Evolutionary conservation across 2,888 invertebrate species (phyloP).

Genomic region (Sphaerophoria taeniata): DNA sequence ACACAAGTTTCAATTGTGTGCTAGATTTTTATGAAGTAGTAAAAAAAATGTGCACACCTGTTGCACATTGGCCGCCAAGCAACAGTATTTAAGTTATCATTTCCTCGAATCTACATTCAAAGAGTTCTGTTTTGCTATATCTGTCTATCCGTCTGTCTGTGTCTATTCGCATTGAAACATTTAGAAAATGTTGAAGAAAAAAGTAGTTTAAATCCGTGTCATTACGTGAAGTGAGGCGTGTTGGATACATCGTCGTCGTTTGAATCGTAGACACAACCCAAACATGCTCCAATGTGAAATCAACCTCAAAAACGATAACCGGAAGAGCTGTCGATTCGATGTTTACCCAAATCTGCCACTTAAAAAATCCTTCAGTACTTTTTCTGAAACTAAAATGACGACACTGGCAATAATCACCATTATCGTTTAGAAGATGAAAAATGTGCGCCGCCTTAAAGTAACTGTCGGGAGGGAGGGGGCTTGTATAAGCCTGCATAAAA

Average conservation of each 20-base stretch:
- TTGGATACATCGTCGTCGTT: background rate
- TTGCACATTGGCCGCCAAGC: constrained; percentile 50
- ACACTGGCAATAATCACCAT: constrained; percentile 3
- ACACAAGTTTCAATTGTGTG: constrained; percentile 20
- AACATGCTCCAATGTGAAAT: constrained; percentile 62
- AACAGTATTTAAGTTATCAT: constrained; percentile 57
- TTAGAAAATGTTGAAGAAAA: constrained; percentile 11
- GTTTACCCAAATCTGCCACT: too few relatives aligned
- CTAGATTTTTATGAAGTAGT: constrained; percentile 28
- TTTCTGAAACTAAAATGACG: background rate
- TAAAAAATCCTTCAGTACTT: too few relatives aligned
- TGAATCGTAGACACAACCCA: background rate
- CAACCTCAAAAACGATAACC: constrained; percentile 72
- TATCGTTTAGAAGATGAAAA: background rate
- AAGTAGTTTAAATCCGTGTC: constrained; percentile 38
- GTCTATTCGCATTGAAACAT: constrained; percentile 34
- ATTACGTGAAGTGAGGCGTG: constrained; percentile 27
- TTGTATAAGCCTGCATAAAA: constrained; percentile 24
- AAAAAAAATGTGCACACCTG: constrained; percentile 58
- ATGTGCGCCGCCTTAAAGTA: constrained; percentile 6
- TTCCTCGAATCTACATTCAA: constrained; percentile 59
- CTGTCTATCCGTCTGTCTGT: background rate
- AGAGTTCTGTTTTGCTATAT: background rate
- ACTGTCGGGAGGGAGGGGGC: background rate
- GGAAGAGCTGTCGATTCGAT: constrained; percentile 26